Evolutionary conservation across 2,888 invertebrate genomes (phyloP).

Genomic region (Acanthosoma haemorrhoidale): DNA sequence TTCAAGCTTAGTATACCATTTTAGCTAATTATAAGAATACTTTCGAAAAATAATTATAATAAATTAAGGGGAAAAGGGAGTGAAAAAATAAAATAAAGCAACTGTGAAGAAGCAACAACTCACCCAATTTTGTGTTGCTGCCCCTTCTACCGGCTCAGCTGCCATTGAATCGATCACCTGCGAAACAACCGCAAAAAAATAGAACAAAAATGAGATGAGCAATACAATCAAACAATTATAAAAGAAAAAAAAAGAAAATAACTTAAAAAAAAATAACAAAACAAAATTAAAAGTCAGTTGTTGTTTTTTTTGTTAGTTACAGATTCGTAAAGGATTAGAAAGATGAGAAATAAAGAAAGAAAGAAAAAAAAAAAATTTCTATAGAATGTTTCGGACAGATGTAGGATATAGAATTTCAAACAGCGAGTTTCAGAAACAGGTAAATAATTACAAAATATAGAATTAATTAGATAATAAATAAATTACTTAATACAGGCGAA

Average conservation of each 20-base stretch:
- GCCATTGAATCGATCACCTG: conserved; percentile 38
- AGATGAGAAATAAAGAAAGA: not conserved
- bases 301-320: not conserved
- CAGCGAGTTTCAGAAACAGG: not conserved
- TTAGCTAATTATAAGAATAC: no score
- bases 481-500: not conserved
- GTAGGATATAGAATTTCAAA: not conserved
- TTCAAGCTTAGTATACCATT: no score
- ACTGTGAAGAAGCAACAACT: conserved; percentile 36
- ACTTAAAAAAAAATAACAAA: conserved; percentile 4
- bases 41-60: not conserved
- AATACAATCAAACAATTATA: not conserved
- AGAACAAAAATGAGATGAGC: not conserved
- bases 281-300: conserved; percentile 17
- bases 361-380: not conserved
- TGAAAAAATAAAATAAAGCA: not conserved
- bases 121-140: conserved; percentile 44
- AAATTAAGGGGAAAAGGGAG: not conserved
- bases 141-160: conserved; percentile 43
- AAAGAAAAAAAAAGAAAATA: not conserved
- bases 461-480: not conserved
- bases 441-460: no score
- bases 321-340: not conserved
- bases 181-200: conserved; percentile 7
- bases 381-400: not conserved